These are phyloP conservation scores for Crotalus helleri DNA, from an alignment of 2,113 vertebrate genomes.

Conservation along the genomic window DNA sequence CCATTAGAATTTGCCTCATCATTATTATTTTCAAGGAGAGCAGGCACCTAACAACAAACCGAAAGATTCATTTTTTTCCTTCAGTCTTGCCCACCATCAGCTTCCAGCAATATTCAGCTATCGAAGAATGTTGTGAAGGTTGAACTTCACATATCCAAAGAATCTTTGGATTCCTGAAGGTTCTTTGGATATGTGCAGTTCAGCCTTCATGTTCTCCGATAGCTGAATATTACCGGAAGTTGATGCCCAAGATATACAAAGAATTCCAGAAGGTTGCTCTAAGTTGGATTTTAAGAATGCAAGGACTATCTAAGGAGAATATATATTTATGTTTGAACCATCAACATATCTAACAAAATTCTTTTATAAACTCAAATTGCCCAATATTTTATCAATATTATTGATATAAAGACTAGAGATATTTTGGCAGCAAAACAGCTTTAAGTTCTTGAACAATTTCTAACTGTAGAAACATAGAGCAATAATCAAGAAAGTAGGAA, in stretches of 20 bases:
- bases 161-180: too few relatives aligned
- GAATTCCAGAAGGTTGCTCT: background rate
- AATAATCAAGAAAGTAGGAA: background rate
- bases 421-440: background rate
- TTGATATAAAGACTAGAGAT: background rate
- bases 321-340: background rate
- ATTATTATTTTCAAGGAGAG: conserved; percentile 78
- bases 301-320: background rate
- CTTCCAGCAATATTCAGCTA: too few relatives aligned
- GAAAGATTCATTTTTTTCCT: background rate
- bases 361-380: background rate
- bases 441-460: background rate
- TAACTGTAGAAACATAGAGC: background rate
- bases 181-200: background rate
- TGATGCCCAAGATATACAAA: background rate
- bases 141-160: too few relatives aligned
- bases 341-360: background rate
- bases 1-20: conserved; percentile 62
- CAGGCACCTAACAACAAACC: conserved; percentile 79
- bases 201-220: background rate
- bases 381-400: background rate
- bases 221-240: background rate
- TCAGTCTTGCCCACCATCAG: background rate
- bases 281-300: background rate
- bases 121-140: too few relatives aligned